Evolutionary conservation across 92 coral and sea anemone species (phyloP), one percentile per base, ranked within the genome.

Genomic region (Siderastrea siderea): DNA sequence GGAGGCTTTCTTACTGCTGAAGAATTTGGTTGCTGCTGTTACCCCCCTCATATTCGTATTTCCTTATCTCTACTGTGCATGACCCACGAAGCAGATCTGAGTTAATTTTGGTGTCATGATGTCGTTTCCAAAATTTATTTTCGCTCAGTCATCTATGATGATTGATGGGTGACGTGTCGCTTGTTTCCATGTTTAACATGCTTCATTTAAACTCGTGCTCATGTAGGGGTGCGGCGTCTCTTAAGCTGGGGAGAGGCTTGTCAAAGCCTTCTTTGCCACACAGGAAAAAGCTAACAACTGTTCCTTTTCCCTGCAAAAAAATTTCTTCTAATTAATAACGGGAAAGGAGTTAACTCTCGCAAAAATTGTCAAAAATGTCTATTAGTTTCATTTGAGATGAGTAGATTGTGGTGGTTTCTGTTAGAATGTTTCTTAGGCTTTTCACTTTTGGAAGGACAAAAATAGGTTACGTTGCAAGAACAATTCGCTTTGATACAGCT

Each of bases 281-380:
- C n/a, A 97, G 85, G 82, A 96, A 97, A 81, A 91, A 97, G 11
- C 98, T 97, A 15, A 86, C 85, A 71, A 94, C 82, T 11, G 86
- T 76, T 16, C 98, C 98, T 92, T 97, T 95, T 15, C 98, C 99
- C 98, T 97, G 89, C 14, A 79, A 86, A 66, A 65, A 52, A 80
- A 51, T 66, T 13, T 3, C 14, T 2, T 58, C 1, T 43, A 15
- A 74, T 9, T 55, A 58, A 46, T 2, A 17, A 59, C 58, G 7
- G 13, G 5, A 38, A 67, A 10, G 71, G 48, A 26, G 46, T 38
- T 45, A 43, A 6, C 48, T 5, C 49, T 10, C 12, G 49, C 0
- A 6, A 15, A 61, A 13, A 15, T 4, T n/a, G 2, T 61, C 26
- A 61, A 61, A 61, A 3, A 15, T 15, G 16, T 3, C 19, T 61